These are phyloP conservation scores for Punctoribates punctum DNA, from an alignment of 2,888 invertebrate genomes.

Conservation along the genomic window DNA sequence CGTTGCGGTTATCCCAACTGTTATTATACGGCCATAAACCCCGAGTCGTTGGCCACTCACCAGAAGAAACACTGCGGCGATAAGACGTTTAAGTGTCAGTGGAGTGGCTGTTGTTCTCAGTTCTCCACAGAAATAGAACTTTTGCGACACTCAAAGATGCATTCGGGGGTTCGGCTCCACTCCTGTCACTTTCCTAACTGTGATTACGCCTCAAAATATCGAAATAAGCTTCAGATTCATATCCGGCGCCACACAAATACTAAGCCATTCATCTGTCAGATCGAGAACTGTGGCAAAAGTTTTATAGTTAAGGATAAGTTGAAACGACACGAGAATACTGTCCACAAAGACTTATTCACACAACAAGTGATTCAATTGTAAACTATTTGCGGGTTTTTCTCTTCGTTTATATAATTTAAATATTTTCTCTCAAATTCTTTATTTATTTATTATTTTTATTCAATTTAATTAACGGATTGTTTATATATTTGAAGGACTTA, in stretches of 20 bases:
- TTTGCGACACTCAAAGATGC: constrained; percentile 7
- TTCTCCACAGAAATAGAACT: constrained; percentile 4
- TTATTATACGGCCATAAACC: constrained; percentile 17
- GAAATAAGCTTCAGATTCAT: constrained; percentile 21
- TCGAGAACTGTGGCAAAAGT: constrained; percentile 31
- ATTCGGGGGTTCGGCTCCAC: constrained; percentile 10
- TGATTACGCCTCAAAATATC: constrained; percentile 14
- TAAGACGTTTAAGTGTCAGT: neutral
- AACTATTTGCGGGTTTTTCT: neutral
- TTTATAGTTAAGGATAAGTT: constrained; percentile 25
- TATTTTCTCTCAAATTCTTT: too few species aligned
- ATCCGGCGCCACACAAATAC: constrained; percentile 12
- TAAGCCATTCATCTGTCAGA: constrained; percentile 13
- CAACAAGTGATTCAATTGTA: neutral
- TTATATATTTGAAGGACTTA: too few species aligned
- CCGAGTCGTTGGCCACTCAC: constrained; percentile 6
- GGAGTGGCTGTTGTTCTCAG: constrained; percentile 10
- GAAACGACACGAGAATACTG: constrained; percentile 11
- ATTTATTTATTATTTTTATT: too few species aligned
- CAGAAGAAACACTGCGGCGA: neutral
- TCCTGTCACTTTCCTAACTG: constrained; percentile 25
- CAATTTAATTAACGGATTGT: too few species aligned
- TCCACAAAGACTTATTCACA: neutral
- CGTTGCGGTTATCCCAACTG: constrained; percentile 27
- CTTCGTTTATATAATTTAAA: too few species aligned